Evolutionary conservation across 2,888 invertebrate species (phyloP), one percentile per base, ranked within the genome.

Genomic region (Tinea semifulvella): DNA sequence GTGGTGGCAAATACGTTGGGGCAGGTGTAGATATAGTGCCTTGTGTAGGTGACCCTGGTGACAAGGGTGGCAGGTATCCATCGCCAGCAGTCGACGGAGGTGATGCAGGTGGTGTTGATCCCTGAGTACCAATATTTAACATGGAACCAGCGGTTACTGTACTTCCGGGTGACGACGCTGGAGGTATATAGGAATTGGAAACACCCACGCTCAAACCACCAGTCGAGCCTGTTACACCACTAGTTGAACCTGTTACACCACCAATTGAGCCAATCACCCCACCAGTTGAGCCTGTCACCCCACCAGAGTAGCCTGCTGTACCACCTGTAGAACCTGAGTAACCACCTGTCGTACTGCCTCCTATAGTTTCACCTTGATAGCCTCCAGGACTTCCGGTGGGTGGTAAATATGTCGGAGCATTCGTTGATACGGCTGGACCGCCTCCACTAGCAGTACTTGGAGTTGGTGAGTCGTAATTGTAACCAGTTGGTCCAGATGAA

Each of bases 381-480:
- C 45, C 36, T 5, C 40, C 40, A 1, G 25, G 27, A 13, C 22
- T 20, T 8, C 27, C 46, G 14, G 44, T 42, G 3, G 76, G 76
- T 5, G 75, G 76, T 46, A 76, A 61, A 55, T 76, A 77, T 52
- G 58, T 59, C 10, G 73, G 73, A 31, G 71, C 74, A 47, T 59
- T 74, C 14, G 73, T 74, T 10, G 74, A 74, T 10, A 60, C 57
- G 3, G 14, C 17, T 6, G 16, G 6, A 6, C 36, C 36, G 11
- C 19, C 19, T n/a, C 11, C 5, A 4, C 46, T 44, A 11, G 36
- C 19, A n/a, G 45, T 44, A 0, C 44, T 40, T n/a, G n/a, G n/a
- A 5, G 42, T 40, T 1, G 35, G 10, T 31, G 46, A 10, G 20
- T 47, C 11, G 22, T 45, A 45, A 38, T 40, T 45, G 17, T 45